Evolutionary conservation across 2,113 vertebrate genomes (phyloP).

Genomic region (Smithornis capensis): DNA sequence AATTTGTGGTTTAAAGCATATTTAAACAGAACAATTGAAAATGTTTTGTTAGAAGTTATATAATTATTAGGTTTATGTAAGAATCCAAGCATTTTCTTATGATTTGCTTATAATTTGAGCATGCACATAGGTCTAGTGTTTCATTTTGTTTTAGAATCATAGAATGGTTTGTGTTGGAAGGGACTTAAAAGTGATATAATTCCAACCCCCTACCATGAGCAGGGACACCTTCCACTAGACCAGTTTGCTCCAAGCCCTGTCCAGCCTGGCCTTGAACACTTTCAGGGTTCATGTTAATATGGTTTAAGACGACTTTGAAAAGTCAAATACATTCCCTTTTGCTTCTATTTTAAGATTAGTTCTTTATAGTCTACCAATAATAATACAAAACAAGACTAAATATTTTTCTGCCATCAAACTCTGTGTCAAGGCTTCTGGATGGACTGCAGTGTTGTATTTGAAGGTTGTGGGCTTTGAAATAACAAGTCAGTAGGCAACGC

Average conservation of each 20-base stretch:
- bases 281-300: not conserved
- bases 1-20: not conserved
- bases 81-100: not conserved
- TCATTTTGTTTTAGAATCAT: not conserved
- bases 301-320: not conserved
- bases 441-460: constrained; percentile 29
- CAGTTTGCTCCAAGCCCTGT: not conserved
- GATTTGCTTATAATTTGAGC: not conserved
- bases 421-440: constrained; percentile 23
- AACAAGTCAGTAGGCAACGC: not conserved
- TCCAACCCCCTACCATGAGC: not conserved
- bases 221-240: not conserved
- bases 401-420: constrained; percentile 40
- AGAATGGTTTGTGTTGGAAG: not conserved
- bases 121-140: not conserved
- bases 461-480: constrained; percentile 13
- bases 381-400: not conserved
- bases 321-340: constrained; percentile 19
- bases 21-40: not conserved
- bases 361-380: not conserved
- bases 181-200: not conserved
- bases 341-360: constrained; percentile 1
- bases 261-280: not conserved
- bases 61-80: not conserved
- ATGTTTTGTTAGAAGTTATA: not conserved